phyloP scores from a whole-genome alignment of 2,888 invertebrate genomes.

The Criorhina ranunculi region DNA sequence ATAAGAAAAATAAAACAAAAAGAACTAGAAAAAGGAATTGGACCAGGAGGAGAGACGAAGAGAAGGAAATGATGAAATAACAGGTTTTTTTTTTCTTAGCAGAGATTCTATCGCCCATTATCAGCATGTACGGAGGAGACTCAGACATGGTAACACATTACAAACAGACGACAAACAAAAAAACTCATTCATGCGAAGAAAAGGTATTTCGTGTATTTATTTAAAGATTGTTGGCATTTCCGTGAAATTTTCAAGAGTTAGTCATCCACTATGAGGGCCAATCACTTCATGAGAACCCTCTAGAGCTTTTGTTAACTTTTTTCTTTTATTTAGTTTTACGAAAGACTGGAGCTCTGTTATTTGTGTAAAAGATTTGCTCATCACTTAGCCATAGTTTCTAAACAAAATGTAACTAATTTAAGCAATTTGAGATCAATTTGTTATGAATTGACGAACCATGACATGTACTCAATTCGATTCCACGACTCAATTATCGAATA shows the following conservation, averaged over 20 bases:
- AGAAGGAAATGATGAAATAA: conserved; percentile 48
- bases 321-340: conserved; percentile 1
- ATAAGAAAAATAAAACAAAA: conserved; percentile 1
- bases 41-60: conserved; percentile 2
- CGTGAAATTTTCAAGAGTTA: conserved; percentile 40
- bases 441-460: conserved; percentile 34
- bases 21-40: conserved; percentile 36
- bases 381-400: conserved; percentile 32
- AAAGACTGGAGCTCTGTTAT: conserved; percentile 58
- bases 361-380: conserved; percentile 25
- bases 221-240: conserved; percentile 31
- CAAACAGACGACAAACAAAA: too few species aligned
- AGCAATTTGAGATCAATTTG: conserved; percentile 47
- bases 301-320: conserved; percentile 8
- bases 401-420: conserved; percentile 50
- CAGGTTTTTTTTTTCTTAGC: conserved; percentile 63
- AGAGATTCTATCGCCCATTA: conserved; percentile 53
- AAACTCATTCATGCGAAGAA: conserved; percentile 23
- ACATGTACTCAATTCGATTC: conserved; percentile 57
- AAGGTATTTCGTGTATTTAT: conserved; percentile 38
- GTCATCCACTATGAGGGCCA: conserved; percentile 43
- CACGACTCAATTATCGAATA: conserved; percentile 70
- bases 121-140: conserved; percentile 27
- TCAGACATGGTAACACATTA: conserved; percentile 13
- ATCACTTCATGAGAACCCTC: not conserved